Conservation (phyloP, 2,113 vertebrate genomes). For the Neogobius melanostomus region DNA sequence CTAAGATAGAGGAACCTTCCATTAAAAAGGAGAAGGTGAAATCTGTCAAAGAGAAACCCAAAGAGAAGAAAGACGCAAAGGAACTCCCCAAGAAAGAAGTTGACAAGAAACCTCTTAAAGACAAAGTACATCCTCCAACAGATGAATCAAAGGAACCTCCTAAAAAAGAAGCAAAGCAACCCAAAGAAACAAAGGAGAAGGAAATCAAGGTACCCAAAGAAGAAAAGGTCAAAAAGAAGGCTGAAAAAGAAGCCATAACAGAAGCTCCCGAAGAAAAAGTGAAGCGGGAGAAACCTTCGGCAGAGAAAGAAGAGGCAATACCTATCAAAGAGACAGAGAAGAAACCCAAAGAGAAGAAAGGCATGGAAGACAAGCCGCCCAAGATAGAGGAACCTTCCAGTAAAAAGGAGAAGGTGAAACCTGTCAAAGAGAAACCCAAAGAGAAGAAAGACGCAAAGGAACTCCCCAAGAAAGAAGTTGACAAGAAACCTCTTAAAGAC, state of each 20-base stretch:
- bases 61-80: not conserved
- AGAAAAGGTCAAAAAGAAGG: not conserved
- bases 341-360: not conserved
- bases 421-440: conserved; percentile 1
- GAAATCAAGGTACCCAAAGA: not conserved
- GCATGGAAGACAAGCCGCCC: not conserved
- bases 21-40: conserved; percentile 6
- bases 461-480: not conserved
- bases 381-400: not conserved
- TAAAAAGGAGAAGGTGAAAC: conserved; percentile 5
- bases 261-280: not conserved
- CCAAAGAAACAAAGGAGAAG: not conserved
- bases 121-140: not conserved
- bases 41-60: not conserved
- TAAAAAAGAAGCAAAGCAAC: not conserved
- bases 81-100: not conserved
- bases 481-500: not conserved
- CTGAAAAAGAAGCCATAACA: not conserved
- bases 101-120: not conserved
- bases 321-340: not conserved
- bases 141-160: not conserved
- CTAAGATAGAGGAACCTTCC: not conserved
- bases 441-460: not conserved
- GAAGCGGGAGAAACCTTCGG: not conserved
- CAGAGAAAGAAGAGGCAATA: not conserved